phyloP scores from a whole-genome alignment of 2,113 vertebrate genomes.

The Rhineura floridana region DNA sequence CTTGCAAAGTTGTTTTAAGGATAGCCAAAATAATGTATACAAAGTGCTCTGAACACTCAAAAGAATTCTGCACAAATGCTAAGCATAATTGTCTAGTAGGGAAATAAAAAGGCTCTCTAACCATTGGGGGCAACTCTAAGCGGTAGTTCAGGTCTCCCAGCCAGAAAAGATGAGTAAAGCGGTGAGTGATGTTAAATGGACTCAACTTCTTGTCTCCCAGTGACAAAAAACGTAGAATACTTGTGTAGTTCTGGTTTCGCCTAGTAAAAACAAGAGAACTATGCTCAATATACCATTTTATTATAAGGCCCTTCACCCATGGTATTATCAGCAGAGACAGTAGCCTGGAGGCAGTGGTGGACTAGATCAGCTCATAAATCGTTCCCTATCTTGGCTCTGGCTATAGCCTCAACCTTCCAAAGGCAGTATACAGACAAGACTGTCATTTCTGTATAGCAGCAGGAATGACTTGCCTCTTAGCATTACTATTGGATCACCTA shows the following conservation, averaged over 20 bases:
- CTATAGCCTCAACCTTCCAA: not conserved
- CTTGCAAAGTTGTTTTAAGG: not conserved
- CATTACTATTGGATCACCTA: not conserved
- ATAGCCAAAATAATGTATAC: not conserved
- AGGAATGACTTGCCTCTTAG: not conserved
- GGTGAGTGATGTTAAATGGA: conserved; percentile 93
- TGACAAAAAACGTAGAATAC: conserved; percentile 92
- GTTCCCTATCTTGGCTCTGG: not conserved
- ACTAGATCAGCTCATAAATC: not conserved
- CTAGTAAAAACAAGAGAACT: conserved; percentile 74
- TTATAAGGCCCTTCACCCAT: not conserved
- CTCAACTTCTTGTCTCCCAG: conserved; percentile 94
- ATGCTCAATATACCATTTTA: conserved; percentile 38
- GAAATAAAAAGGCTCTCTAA: conserved; percentile 56
- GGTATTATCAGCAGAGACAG: conserved; percentile 29
- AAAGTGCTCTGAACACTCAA: not conserved
- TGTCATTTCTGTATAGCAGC: not conserved
- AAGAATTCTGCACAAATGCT: not conserved
- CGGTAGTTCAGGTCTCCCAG: conserved; percentile 96
- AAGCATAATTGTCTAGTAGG: not conserved
- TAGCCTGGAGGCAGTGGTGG: not conserved
- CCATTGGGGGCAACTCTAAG: conserved; percentile 84
- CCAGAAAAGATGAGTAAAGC: conserved; percentile 98
- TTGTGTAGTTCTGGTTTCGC: conserved; percentile 95
- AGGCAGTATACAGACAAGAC: not conserved